These are phyloP conservation scores for Hemicordylus capensis DNA, from an alignment of 2,113 vertebrate species.

Conservation along the genomic window DNA sequence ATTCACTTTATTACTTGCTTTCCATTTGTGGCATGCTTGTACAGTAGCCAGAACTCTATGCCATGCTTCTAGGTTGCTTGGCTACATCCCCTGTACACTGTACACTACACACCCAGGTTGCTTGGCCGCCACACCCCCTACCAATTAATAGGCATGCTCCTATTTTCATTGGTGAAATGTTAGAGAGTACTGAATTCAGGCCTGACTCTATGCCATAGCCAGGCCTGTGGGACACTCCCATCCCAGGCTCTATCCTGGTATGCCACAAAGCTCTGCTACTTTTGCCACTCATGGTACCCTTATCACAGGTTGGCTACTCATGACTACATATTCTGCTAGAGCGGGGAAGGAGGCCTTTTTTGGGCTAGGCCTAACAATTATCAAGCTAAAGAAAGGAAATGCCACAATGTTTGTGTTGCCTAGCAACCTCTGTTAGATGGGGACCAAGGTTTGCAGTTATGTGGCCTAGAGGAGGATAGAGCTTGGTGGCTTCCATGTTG, in stretches of 20 bases:
- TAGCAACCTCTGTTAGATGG: not conserved
- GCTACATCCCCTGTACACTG: no score
- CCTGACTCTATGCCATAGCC: not conserved
- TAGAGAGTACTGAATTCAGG: no score
- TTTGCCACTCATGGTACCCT: not conserved
- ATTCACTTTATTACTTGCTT: no score
- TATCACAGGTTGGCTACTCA: not conserved
- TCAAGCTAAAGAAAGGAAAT: not conserved
- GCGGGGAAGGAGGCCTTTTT: not conserved
- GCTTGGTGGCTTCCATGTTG: not conserved
- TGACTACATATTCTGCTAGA: not conserved
- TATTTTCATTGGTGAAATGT: no score
- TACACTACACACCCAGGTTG: no score
- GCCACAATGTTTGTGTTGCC: not conserved
- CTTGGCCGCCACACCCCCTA: no score
- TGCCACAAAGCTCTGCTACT: not conserved
- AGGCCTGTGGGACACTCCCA: not conserved
- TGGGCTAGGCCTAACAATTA: not conserved
- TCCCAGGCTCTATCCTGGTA: not conserved
- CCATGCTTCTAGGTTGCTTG: no score
- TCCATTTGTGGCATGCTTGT: no score
- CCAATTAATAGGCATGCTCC: no score
- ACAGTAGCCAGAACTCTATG: no score
- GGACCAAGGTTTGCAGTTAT: not conserved
- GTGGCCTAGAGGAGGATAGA: not conserved